Base-by-base conservation (phyloP, 2,888 invertebrate genomes). In the Anoncus sp. region DNA sequence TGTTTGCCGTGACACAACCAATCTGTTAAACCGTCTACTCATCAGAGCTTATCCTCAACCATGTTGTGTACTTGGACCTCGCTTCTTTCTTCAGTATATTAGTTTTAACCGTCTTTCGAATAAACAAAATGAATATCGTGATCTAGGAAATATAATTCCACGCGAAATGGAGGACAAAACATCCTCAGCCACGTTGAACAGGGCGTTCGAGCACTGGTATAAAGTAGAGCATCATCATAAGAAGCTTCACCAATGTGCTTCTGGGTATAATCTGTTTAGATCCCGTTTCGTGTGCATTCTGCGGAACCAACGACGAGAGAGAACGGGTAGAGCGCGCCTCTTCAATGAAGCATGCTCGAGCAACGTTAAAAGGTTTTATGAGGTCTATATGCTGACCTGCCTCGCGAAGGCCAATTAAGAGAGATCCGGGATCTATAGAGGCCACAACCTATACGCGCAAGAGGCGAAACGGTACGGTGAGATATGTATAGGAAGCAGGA, bases 351-450 rank as follows among this genome's bases (percentile, higher is more conserved):
- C 62, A 67, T 49, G 49, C 66, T 62, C 31, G 53, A 35, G 53
- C 55, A 66, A 78, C 66, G 70, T 75, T 78, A 71, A 78, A 78
- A 71, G 74, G 70, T 74, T 78, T 78, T 66, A 75, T 55, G 74
- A 66, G 70, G 66, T 74, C 49, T 66, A 47, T 66, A 47, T 24
- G 66, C 60, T 73, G 73, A 74, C 73, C 65, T 53, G 69, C 49
- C 53, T 65, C 45, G 53, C 35, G 31, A 49, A 78, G 66, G 74
- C 74, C 71, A 78, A 78, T 78, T 74, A 75, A 65, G 43, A 66
- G 43, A 57, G 77, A 73, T 43, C 49, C 27, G 24, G 31, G 57
- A 51, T 49, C 24, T 4, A 51, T 40, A 57, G 47, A 65, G 63
- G 14, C 45, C 31, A n/a, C n/a, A 47, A 6, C 22, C 18, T 40